These are phyloP conservation scores for Psittacula echo DNA, from an alignment of 2,797 vertebrate genomes.

Conservation along the genomic window DNA sequence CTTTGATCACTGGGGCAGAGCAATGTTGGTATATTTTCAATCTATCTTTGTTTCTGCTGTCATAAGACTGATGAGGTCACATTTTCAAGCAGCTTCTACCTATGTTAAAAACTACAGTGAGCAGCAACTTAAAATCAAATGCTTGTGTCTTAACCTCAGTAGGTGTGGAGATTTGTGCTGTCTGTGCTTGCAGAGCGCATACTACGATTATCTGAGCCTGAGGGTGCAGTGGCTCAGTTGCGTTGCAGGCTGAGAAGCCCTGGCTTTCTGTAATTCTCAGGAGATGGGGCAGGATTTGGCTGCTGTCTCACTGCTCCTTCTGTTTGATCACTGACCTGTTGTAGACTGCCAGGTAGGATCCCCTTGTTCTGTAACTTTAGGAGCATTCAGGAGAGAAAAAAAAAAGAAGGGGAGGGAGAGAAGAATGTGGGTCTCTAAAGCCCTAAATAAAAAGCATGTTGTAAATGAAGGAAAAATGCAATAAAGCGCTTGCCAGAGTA, in stretches of 20 bases:
- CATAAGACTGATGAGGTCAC: slow-evolving; percentile 65
- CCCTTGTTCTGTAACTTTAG: slow-evolving; percentile 79
- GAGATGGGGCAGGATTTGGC: slow-evolving; percentile 72
- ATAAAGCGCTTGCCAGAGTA: slow-evolving; percentile 48
- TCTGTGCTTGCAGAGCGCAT: slow-evolving; percentile 13
- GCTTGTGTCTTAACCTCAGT: slow-evolving; percentile 3
- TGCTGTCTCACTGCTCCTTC: slow-evolving; percentile 65
- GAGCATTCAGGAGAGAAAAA: slow-evolving; percentile 66
- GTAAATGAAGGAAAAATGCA: slow-evolving; percentile 77
- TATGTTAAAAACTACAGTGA: slow-evolving; percentile 32
- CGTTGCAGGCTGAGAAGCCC: slow-evolving; percentile 14
- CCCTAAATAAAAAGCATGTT: slow-evolving; percentile 67
- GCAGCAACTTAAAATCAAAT: slow-evolving; percentile 20
- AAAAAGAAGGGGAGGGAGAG: slow-evolving; percentile 12
- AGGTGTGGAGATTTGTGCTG: slow-evolving; percentile 12
- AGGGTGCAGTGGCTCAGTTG: slow-evolving; percentile 9
- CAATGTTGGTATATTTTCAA: slow-evolving; percentile 54
- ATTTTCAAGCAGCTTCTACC: slow-evolving; percentile 58
- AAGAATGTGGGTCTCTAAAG: slow-evolving; percentile 84
- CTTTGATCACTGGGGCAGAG: slow-evolving; percentile 77
- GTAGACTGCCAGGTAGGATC: slow-evolving; percentile 76
- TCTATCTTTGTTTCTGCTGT: slow-evolving; percentile 70
- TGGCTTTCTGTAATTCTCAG: slow-evolving; percentile 59
- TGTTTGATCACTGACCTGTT: slow-evolving; percentile 88
- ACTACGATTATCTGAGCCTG: neutral